Evolutionary conservation across 2,888 invertebrate genomes (phyloP), one percentile per base, ranked within the genome.

Genomic region (Panzeria rudis): DNA sequence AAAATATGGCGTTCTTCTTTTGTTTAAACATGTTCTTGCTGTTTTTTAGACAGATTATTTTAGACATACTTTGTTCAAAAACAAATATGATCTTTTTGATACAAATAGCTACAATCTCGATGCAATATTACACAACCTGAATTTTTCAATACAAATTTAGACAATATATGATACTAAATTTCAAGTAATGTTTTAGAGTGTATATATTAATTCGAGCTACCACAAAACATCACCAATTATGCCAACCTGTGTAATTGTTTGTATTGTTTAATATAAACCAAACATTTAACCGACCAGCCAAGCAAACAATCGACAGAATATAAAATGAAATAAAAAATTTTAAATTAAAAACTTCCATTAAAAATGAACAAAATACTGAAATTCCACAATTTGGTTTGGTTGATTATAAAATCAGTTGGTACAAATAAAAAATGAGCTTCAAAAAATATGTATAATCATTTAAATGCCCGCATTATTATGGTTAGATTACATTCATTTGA

Each of bases 391-490:
- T 41, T 44, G 52, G 52, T 62, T 71, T 69, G 41, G 35, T 61
- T 54, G 29, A 62, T 84, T 84, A 69, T 62, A 71, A 71, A 69
- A 69, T 38, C 69, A 79, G 29, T 84, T 84, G 69, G 56, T 69
- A 15, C 13, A 68, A 59, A 47, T 47, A 41, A 52, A 62, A 62
- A 50, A 32, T 32, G 5, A 61, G 8, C 3, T 20, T 8, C 5
- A 29, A 62, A 61, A 61, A 29, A 23, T 41, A 5, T 32, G 35
- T 35, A 69, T 11, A 83, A 78, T 69, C 38, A 68, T 72, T 80
- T 80, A 44, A 50, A 72, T 66, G 13, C 76, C 84, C 84, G 73
- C 76, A 76, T 72, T 80, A 80, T 80, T 73, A 76, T 77, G 84
- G 80, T 77, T 50, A 72, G 50, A 84, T 69, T 73, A 75, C 47